These are phyloP conservation scores for Diabrotica balteata DNA, from an alignment of 2,888 invertebrate genomes.

Conservation along the genomic window DNA sequence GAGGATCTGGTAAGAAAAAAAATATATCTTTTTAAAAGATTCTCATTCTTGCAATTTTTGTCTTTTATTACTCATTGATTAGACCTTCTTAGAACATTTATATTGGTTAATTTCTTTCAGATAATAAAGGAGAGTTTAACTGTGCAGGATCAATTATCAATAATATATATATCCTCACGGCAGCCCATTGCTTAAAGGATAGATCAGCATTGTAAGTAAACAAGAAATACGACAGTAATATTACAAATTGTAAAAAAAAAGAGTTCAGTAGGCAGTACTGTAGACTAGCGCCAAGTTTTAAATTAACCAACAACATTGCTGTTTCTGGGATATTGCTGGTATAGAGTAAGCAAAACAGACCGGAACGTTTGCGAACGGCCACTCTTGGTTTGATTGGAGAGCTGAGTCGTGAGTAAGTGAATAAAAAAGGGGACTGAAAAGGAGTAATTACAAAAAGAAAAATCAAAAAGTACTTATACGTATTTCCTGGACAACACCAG, in stretches of 20 bases:
- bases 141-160: slow-evolving; percentile 66
- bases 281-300: not conserved
- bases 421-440: too few relatives aligned
- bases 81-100: too few relatives aligned
- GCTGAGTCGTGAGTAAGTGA: too few relatives aligned
- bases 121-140: slow-evolving; percentile 46
- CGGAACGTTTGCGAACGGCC: too few relatives aligned
- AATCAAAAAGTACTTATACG: too few relatives aligned
- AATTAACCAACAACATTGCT: not conserved
- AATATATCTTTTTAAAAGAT: slow-evolving; percentile 2
- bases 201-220: slow-evolving; percentile 48
- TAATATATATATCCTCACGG: slow-evolving; percentile 65
- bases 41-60: not conserved
- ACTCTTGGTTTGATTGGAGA: too few relatives aligned
- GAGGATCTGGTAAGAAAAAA: slow-evolving; percentile 30
- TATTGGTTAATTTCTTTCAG: slow-evolving; percentile 34
- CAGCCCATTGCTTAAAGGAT: slow-evolving; percentile 65
- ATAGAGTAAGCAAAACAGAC: too few relatives aligned
- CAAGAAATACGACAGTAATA: not conserved
- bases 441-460: too few relatives aligned
- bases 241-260: not conserved
- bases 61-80: too few relatives aligned
- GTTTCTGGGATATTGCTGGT: too few relatives aligned
- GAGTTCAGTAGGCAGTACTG: not conserved
- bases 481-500: too few relatives aligned